Evolutionary conservation across 2,797 vertebrate genomes (phyloP).

Genomic region (Manis crassicaudata): DNA sequence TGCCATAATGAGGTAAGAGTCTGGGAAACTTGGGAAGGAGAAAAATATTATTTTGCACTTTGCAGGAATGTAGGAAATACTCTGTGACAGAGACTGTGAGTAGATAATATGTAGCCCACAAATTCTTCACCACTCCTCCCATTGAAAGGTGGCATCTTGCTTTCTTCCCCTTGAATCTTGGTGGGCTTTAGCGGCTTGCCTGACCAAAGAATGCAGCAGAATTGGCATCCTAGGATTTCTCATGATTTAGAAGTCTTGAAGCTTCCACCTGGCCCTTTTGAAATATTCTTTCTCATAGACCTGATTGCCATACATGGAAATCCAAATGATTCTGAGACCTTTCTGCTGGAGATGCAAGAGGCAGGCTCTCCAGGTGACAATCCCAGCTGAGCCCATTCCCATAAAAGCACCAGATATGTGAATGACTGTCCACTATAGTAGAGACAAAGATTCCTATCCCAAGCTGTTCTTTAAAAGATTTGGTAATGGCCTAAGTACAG

Average conservation of each 20-base stretch:
- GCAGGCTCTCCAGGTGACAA: not conserved
- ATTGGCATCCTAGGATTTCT: not conserved
- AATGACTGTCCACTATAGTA: not conserved
- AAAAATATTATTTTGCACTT: not conserved
- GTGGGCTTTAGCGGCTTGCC: not conserved
- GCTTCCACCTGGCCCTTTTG: not conserved
- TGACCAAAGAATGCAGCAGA: not conserved
- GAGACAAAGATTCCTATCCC: conserved; percentile 34
- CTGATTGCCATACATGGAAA: not conserved
- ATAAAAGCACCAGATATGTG: not conserved
- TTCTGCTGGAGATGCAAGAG: not conserved
- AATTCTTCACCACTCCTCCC: not conserved
- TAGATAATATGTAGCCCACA: conserved; percentile 2
- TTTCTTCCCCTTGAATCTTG: conserved; percentile 29
- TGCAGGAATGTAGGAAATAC: not conserved
- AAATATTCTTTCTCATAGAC: not conserved
- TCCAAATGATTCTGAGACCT: not conserved
- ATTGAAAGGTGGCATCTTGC: not conserved
- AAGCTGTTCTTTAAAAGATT: conserved; percentile 26
- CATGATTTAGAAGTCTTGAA: not conserved
- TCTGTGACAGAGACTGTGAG: not conserved
- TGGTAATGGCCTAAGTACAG: conserved; percentile 9
- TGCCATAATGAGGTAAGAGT: not conserved
- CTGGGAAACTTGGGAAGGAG: not conserved
- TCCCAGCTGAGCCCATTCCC: not conserved